Base-by-base conservation (phyloP, 2,888 invertebrate species). In the Coelinius sp. region DNA sequence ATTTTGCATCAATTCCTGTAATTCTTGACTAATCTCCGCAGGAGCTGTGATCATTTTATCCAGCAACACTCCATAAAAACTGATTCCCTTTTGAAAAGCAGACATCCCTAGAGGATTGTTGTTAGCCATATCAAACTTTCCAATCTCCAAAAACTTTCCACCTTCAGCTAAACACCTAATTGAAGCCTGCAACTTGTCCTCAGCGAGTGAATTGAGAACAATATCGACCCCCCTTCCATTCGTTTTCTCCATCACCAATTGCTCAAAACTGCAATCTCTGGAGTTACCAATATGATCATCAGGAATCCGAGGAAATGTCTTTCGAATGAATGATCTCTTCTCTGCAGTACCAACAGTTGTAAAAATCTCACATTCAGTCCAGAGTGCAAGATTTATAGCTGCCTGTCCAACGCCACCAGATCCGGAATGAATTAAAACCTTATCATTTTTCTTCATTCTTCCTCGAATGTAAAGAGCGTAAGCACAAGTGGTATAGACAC, bases 141-240 rank as follows among this genome's bases (percentile, higher is more conserved):
- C 96, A 74, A 97, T 96, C 88, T 96, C 96, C 63, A 96, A 86
- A 87, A 96, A 96, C 72, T 92, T 89, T 8, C 96, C 93, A 0
- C 90, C 88, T 1, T 78, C 78, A 0, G 89, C 91, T 10, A 93
- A 85, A 77, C 93, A 93, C 1, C 92, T 88, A 0, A 92, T 85
- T 0, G 93, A 92, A 0, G 93, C 94, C 82, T 92, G 90, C 0
- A 98, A 90, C 87, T 98, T 97, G 53, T 98, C 97, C 82, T 96
- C 97, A 0, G 97, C 92, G 49, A 99, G 97, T 88, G 12, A 98
- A 69, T 99, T 99, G 7, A 99, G 90, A 0, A 98, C 94, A 68
- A 97, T 89, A 83, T 99, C 95, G 0, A 99, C 98, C 41, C 98
- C 97, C 78, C 90, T 90, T 10, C 98, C 97, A 6, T 93, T 90